phyloP scores from a whole-genome alignment of 2,888 invertebrate species.

The Chrysina gloriosa region DNA sequence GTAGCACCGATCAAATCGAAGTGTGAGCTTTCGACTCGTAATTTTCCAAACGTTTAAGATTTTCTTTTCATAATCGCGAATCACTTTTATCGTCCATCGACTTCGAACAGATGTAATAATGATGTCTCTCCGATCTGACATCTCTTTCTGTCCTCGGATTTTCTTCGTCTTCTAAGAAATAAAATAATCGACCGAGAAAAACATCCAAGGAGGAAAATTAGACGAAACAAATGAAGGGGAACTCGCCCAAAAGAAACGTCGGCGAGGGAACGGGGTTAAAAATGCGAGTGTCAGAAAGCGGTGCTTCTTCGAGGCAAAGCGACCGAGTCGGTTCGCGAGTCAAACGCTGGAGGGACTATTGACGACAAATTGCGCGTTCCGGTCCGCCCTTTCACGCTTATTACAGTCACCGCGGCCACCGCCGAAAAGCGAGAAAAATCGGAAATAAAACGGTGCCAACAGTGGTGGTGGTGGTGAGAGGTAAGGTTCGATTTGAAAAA shows the following conservation, averaged over 20 bases:
- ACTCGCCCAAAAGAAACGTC: conserved; percentile 1
- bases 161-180: neutral
- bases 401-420: conserved; percentile 7
- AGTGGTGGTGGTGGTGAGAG: neutral
- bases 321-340: neutral
- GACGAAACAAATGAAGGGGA: conserved; percentile 14
- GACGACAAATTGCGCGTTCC: conserved; percentile 27
- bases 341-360: conserved; percentile 27
- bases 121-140: too few species aligned
- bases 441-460: conserved; percentile 17
- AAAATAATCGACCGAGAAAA: neutral
- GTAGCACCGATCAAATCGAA: too few species aligned
- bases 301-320: neutral
- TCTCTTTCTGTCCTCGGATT: neutral
- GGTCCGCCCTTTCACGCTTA: conserved; percentile 10
- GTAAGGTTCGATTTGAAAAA: conserved; percentile 7
- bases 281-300: conserved; percentile 18
- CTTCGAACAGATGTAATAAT: too few species aligned
- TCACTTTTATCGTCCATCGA: too few species aligned
- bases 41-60: too few species aligned
- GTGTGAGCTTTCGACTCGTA: too few species aligned
- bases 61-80: too few species aligned
- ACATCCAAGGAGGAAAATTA: conserved; percentile 1
- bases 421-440: conserved; percentile 10
- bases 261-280: neutral